A percentile compares a stretch with the other conserved stretches of the same genome.
phyloP scores from a whole-genome alignment of 1,140 invertebrate genomes.

The Hermetia illucens region DNA sequence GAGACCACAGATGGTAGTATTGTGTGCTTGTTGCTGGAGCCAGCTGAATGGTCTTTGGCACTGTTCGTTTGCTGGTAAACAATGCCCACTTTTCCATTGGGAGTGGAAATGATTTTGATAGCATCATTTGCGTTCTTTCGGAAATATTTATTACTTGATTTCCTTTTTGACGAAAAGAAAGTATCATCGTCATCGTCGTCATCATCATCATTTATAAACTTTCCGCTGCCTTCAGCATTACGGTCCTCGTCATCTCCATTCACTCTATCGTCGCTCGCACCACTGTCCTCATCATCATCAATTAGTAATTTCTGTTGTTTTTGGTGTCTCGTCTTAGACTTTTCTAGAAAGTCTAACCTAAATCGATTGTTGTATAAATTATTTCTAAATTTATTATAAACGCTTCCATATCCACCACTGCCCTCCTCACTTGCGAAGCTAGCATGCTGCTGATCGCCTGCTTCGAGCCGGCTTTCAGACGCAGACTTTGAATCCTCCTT shows the following conservation, averaged over 20 bases:
- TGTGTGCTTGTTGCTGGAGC: neutral
- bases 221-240: slow-evolving; percentile 1
- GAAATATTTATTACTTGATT: slow-evolving; percentile 20
- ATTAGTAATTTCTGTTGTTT: slow-evolving; percentile 10
- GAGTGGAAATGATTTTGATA: slow-evolving; percentile 29
- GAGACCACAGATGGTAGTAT: no score
- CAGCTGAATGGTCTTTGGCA: slow-evolving; percentile 8
- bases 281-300: slow-evolving; percentile 15
- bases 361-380: slow-evolving; percentile 6
- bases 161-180: slow-evolving; percentile 21
- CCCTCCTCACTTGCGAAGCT: slow-evolving; percentile 26
- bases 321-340: slow-evolving; percentile 11
- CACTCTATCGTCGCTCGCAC: slow-evolving; percentile 3
- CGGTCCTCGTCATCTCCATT: slow-evolving; percentile 4
- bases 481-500: no score
- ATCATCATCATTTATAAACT: slow-evolving; percentile 7
- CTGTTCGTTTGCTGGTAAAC: slow-evolving; percentile 24
- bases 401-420: slow-evolving; percentile 12
- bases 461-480: no score
- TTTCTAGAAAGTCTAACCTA: slow-evolving; percentile 8
- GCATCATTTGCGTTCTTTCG: slow-evolving; percentile 29
- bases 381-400: slow-evolving; percentile 1
- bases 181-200: slow-evolving; percentile 11
- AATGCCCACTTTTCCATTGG: slow-evolving; percentile 28
- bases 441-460: no score